Percentiles rank a stretch among this genome's conserved stretches.
Evolutionary conservation across 2,113 vertebrate species (phyloP).

Genomic region (Canis aureus): DNA sequence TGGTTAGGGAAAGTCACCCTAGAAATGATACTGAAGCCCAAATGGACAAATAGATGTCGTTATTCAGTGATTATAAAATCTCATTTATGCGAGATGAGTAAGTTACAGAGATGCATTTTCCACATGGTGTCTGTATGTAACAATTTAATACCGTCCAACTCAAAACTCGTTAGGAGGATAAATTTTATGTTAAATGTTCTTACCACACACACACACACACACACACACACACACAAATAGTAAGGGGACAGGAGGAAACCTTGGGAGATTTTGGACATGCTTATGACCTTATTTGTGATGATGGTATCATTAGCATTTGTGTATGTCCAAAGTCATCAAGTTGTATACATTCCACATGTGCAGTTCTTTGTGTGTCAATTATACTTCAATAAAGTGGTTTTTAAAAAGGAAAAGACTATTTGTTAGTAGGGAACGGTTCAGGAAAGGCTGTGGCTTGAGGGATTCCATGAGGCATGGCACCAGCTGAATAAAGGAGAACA

Average conservation of each 20-base stretch:
- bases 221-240: neutral
- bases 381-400: neutral
- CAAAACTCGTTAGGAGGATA: neutral
- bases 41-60: neutral
- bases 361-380: neutral
- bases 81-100: neutral
- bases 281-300: neutral
- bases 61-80: neutral
- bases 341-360: neutral
- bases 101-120: neutral
- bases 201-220: neutral
- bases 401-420: neutral
- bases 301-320: neutral
- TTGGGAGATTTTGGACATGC: neutral
- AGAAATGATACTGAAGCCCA: neutral
- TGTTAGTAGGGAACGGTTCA: constrained; percentile 54
- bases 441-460: neutral
- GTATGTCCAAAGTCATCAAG: neutral
- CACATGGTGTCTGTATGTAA: neutral
- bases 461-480: constrained; percentile 14
- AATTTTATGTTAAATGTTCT: neutral
- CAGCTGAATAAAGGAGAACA: neutral
- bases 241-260: neutral
- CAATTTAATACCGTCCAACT: neutral
- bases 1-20: neutral